A percentile compares a stretch with the other conserved stretches of the same genome.
Evolutionary conservation across 2,113 vertebrate genomes (phyloP).

Genomic region (Alouatta palliata): DNA sequence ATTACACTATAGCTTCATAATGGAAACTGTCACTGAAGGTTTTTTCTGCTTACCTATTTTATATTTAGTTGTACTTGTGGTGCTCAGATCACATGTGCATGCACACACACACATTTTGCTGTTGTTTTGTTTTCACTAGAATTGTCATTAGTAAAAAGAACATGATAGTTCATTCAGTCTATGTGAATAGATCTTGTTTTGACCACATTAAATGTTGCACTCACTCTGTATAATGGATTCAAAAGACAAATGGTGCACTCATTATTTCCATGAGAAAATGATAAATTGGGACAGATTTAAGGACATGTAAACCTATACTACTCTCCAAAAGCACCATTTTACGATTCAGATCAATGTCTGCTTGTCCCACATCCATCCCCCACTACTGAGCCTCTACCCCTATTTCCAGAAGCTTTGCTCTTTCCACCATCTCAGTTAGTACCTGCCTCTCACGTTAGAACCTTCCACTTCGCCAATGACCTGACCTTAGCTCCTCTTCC

Average conservation of each 20-base stretch:
- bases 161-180: slow-evolving; percentile 41
- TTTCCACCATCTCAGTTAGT: background rate
- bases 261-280: slow-evolving; percentile 67
- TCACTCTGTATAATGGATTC: slow-evolving; percentile 72
- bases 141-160: slow-evolving; percentile 69
- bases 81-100: background rate
- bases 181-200: slow-evolving; percentile 70
- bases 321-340: slow-evolving; percentile 45
- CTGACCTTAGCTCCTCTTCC: background rate
- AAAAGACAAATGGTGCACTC: slow-evolving; percentile 68
- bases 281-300: slow-evolving; percentile 41
- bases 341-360: background rate
- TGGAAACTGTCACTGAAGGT: background rate
- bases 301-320: slow-evolving; percentile 54
- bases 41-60: background rate
- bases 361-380: background rate
- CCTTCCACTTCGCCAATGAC: background rate
- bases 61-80: background rate
- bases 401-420: background rate
- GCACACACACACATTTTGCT: background rate
- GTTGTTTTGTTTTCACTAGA: slow-evolving; percentile 50
- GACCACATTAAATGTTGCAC: slow-evolving; percentile 71
- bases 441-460: background rate
- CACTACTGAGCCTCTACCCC: background rate
- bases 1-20: too few relatives aligned